Conservation (phyloP, 92 coral and sea anemone species). For the Phenganax stokvisi region DNA sequence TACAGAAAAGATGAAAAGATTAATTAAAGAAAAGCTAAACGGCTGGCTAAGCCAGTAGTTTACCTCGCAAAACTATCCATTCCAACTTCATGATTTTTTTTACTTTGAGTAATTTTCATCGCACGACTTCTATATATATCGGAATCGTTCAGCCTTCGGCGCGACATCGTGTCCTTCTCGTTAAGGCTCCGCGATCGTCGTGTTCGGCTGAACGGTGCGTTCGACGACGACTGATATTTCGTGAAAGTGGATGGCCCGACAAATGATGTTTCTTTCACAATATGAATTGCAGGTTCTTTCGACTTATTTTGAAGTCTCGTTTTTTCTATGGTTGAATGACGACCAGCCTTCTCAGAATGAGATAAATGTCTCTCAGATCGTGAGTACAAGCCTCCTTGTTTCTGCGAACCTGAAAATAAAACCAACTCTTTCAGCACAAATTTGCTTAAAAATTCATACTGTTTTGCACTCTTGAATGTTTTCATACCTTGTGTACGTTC, state of each 20-base stretch:
- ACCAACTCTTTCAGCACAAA: too few species aligned
- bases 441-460: too few species aligned
- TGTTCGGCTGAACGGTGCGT: not conserved
- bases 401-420: not conserved
- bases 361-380: not conserved
- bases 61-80: not conserved
- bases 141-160: constrained; percentile 22
- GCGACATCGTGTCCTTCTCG: constrained; percentile 23
- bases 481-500: not conserved
- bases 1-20: not conserved
- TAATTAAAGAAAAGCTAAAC: not conserved
- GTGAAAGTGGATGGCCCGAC: constrained; percentile 36
- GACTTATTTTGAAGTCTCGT: not conserved
- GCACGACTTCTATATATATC: constrained; percentile 14
- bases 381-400: not conserved
- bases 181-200: constrained; percentile 30
- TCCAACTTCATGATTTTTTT: not conserved
- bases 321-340: not conserved
- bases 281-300: constrained; percentile 14
- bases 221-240: constrained; percentile 22
- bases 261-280: constrained; percentile 36
- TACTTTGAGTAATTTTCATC: not conserved
- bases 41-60: not conserved
- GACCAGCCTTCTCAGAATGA: not conserved
- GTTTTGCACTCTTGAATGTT: not conserved